phyloP scores from a whole-genome alignment of 2,888 invertebrate species.

The Alcis repandata region DNA sequence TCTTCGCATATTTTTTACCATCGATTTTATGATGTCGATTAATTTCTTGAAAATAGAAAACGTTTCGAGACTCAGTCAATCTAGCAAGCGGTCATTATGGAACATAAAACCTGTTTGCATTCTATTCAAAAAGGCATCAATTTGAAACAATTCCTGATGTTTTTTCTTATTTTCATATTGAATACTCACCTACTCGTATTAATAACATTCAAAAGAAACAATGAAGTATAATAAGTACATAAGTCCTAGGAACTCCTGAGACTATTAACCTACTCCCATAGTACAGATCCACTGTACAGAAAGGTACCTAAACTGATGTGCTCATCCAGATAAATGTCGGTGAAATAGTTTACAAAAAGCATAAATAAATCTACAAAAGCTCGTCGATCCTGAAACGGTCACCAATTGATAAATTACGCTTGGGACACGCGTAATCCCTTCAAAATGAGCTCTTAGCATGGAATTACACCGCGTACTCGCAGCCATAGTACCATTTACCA shows the following conservation, averaged over 20 bases:
- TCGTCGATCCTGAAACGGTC: slow-evolving; percentile 39
- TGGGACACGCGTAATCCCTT: slow-evolving; percentile 72
- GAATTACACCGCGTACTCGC: slow-evolving; percentile 70
- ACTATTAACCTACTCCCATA: too few species aligned
- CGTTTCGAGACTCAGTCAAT: slow-evolving; percentile 35
- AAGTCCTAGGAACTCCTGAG: too few species aligned
- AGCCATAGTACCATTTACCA: slow-evolving; percentile 46
- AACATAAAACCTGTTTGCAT: slow-evolving; percentile 33
- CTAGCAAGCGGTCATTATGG: slow-evolving; percentile 20
- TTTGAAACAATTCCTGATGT: not conserved
- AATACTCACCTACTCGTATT: too few species aligned
- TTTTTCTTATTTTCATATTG: not conserved
- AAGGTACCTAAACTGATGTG: too few species aligned
- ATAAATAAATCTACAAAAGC: too few species aligned
- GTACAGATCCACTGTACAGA: too few species aligned
- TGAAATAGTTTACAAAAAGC: slow-evolving; percentile 16
- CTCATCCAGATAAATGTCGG: slow-evolving; percentile 29
- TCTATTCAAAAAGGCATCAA: not conserved
- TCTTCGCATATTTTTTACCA: slow-evolving; percentile 44
- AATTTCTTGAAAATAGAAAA: slow-evolving; percentile 45
- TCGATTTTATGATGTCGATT: slow-evolving; percentile 45
- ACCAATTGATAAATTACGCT: slow-evolving; percentile 79
- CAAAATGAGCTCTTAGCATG: slow-evolving; percentile 71
- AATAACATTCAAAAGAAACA: too few species aligned
- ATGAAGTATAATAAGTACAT: too few species aligned